A percentile compares a stretch with the other conserved stretches of the same genome.
These are phyloP conservation scores for Encarsia formosa DNA, from an alignment of 2,888 invertebrate species.

Conservation along the genomic window DNA sequence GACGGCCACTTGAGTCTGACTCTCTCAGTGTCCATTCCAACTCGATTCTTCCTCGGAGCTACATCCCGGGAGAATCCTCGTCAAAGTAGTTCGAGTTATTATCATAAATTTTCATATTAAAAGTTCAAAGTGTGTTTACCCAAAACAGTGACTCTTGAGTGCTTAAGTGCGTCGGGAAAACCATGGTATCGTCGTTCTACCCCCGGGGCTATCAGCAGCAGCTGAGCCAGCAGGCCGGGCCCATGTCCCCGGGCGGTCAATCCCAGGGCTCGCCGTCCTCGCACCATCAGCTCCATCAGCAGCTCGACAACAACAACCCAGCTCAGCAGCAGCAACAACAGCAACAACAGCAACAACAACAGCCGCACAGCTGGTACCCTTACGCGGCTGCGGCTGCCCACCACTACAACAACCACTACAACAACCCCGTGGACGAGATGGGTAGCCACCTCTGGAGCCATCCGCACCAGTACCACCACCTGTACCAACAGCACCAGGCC, in stretches of 20 bases:
- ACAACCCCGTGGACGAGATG: constrained; percentile 35
- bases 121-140: too few species aligned
- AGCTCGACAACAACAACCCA: constrained; percentile 47
- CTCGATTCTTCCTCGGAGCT: too few species aligned
- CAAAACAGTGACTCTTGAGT: too few species aligned
- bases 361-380: constrained; percentile 16
- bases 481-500: constrained; percentile 6
- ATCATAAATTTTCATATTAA: too few species aligned
- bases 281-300: not conserved
- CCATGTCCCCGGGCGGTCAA: not conserved
- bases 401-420: constrained; percentile 23
- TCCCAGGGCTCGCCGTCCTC: not conserved
- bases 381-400: not conserved
- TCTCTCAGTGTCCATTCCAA: too few species aligned
- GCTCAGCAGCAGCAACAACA: constrained; percentile 53
- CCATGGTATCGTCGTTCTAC: constrained; percentile 65
- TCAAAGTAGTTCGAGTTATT: too few species aligned
- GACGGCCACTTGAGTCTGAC: too few species aligned
- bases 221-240: constrained; percentile 40
- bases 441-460: constrained; percentile 8
- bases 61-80: too few species aligned
- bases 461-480: constrained; percentile 13
- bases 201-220: constrained; percentile 47
- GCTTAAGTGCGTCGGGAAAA: too few species aligned
- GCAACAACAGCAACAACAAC: constrained; percentile 49